Evolutionary conservation across 2,888 invertebrate species (phyloP), one percentile per base, ranked within the genome.

Genomic region (Glyphotaelius pellucidus): DNA sequence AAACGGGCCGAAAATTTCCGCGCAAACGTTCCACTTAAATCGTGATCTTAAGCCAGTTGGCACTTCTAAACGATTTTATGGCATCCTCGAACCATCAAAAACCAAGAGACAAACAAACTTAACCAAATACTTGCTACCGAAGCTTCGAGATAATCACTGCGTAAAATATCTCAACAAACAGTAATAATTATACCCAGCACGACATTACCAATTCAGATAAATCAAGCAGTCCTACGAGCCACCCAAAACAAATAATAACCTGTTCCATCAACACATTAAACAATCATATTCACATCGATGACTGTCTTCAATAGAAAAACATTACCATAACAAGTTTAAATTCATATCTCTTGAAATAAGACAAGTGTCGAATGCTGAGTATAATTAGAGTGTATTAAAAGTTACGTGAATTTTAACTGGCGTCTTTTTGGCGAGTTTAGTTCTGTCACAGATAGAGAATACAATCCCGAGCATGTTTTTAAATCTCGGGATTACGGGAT

Each of bases 181-280:
- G 67, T 67, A 67, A 67, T 67, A n/a, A 67, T 52, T 52, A 52
- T 52, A 52, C 19, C 0, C 19, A 52, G 19, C 1, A 19, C 15
- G 19, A 19, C 15, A 52, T 67, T 67, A 67, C 67, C 67, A n/a
- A 67, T 67, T 67, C 67, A 67, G 67, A 67, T n/a, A n/a, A 67
- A 25, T 67, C 67, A 67, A 67, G 67, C 67, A n/a, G 67, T 67
- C 67, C 67, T 67, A 67, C 67, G 25, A 25, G 67, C 67, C 67
- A 67, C 67, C 67, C 25, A 67, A 67, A 67, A 67, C 67, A 67
- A 67, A 67, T 67, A 67, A 35, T 35, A 83, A 86, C 86, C 86
- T n/a, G 86, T 86, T 30, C 86, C 30, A 86, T 84, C 93, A 91
- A 80, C 42, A 91, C 80, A 80, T 93, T 38, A 42, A 86, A 42